Conservation (phyloP, 2,797 vertebrate genomes). For the Takifugu rubripes region DNA sequence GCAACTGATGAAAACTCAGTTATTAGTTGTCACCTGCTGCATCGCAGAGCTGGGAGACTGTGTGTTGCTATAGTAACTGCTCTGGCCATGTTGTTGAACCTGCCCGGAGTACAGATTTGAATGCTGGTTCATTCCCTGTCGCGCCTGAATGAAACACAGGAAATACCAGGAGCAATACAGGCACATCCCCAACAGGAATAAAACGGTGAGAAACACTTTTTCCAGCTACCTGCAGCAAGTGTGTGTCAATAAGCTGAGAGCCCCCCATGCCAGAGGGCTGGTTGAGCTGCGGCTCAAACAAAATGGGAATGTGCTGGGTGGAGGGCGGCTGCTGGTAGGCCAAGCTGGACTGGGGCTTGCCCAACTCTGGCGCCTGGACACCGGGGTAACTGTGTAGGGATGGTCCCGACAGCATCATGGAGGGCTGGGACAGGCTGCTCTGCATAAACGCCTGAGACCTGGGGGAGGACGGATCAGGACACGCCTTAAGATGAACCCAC, state of each 20-base stretch:
- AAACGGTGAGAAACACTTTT: no score
- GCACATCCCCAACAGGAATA: neutral
- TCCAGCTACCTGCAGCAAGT: conserved; percentile 87
- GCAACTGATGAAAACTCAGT: neutral
- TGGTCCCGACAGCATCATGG: conserved; percentile 93
- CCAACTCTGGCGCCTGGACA: conserved; percentile 91
- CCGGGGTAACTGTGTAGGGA: conserved; percentile 92
- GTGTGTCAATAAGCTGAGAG: conserved; percentile 96
- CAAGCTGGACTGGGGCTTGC: conserved; percentile 92
- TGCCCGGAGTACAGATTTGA: conserved; percentile 96
- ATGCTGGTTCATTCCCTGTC: conserved; percentile 95
- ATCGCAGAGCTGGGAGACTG: conserved; percentile 91
- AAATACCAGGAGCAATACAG: neutral
- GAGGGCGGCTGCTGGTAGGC: conserved; percentile 94
- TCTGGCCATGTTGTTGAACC: conserved; percentile 94
- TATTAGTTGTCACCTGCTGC: conserved; percentile 85
- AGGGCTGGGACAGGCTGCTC: conserved; percentile 91
- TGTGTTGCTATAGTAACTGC: conserved; percentile 94
- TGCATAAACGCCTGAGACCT: conserved; percentile 99
- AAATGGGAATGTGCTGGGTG: conserved; percentile 93
- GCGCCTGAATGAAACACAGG: conserved; percentile 73
- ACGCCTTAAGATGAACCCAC: neutral
- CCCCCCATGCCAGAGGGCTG: conserved; percentile 93
- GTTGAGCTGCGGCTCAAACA: conserved; percentile 94
- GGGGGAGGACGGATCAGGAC: conserved; percentile 12